Evolutionary conservation across 37 sponge, comb jelly and placozoan species (phyloP).

Genomic region (Chondrosia reniformis): DNA sequence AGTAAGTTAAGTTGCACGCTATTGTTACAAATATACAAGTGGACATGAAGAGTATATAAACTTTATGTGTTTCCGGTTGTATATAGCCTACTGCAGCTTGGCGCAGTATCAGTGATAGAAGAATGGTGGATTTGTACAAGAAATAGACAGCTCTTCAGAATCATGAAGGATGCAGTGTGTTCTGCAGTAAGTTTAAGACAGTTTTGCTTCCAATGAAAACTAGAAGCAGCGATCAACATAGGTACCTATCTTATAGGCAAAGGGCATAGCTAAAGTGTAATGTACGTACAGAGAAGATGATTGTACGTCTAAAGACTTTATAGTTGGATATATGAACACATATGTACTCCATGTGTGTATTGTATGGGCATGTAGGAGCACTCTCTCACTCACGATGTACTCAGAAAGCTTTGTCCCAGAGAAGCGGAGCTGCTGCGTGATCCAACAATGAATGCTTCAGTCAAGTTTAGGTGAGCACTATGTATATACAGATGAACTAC

Average conservation of each 20-base stretch:
- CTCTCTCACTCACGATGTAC: slow-evolving; percentile 78
- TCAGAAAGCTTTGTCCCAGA: slow-evolving; percentile 74
- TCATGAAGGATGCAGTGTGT: slow-evolving; percentile 84
- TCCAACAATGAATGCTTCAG: slow-evolving; percentile 77
- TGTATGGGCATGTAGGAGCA: slow-evolving; percentile 72
- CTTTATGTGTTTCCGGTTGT: too few relatives aligned
- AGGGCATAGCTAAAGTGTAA: too few relatives aligned
- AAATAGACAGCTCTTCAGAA: slow-evolving; percentile 67
- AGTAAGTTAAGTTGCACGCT: too few relatives aligned
- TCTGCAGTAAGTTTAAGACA: slow-evolving; percentile 78
- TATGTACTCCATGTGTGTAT: too few relatives aligned
- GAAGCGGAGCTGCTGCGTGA: slow-evolving; percentile 87
- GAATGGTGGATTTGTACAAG: slow-evolving; percentile 71
- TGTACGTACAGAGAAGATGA: too few relatives aligned
- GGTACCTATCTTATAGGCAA: too few relatives aligned
- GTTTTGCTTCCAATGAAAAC: too few relatives aligned
- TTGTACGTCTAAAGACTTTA: too few relatives aligned
- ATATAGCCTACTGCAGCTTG: neutral
- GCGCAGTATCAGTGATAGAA: slow-evolving; percentile 65
- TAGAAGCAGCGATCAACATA: too few relatives aligned
- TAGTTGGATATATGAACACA: too few relatives aligned
- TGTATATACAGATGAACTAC: neutral
- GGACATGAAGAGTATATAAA: too few relatives aligned
- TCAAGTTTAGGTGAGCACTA: slow-evolving; percentile 72
- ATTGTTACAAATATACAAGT: too few relatives aligned